These are phyloP conservation scores for Calephelis nemesis DNA, from an alignment of 1,140 invertebrate species.

Conservation along the genomic window DNA sequence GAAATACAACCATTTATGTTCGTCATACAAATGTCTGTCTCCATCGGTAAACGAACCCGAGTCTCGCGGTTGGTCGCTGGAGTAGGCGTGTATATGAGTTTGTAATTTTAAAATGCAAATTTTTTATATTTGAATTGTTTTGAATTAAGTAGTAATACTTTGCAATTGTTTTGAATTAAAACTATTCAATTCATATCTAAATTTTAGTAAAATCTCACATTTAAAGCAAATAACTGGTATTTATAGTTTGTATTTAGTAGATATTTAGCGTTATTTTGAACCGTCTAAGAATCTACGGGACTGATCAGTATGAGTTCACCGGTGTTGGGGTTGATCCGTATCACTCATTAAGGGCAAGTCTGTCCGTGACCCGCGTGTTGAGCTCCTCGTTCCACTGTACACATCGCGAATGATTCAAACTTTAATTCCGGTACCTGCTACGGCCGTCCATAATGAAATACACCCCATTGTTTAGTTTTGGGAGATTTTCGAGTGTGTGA, in stretches of 20 bases:
- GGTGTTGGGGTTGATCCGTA: conserved; percentile 52
- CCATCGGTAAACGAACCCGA: no score
- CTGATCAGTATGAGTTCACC: conserved; percentile 19
- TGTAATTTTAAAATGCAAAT: no score
- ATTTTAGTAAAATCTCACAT: no score
- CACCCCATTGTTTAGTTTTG: conserved; percentile 67
- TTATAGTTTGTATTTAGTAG: no score
- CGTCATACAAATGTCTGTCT: background rate
- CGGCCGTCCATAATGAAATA: conserved; percentile 64
- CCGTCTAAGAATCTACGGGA: background rate
- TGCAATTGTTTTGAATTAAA: no score
- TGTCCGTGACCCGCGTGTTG: conserved; percentile 61
- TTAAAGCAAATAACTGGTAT: no score
- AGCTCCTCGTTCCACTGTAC: conserved; percentile 52
- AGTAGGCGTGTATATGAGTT: no score
- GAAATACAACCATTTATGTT: background rate
- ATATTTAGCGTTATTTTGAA: background rate
- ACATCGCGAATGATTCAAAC: conserved; percentile 57
- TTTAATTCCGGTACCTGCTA: conserved; percentile 70
- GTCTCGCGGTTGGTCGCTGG: no score
- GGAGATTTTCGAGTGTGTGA: conserved; percentile 52
- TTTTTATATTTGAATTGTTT: no score
- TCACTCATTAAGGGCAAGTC: conserved; percentile 64
- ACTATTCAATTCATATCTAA: no score
- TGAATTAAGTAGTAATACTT: no score